Conservation (phyloP, 2,888 invertebrate genomes). For the Eupithecia abbreviata region DNA sequence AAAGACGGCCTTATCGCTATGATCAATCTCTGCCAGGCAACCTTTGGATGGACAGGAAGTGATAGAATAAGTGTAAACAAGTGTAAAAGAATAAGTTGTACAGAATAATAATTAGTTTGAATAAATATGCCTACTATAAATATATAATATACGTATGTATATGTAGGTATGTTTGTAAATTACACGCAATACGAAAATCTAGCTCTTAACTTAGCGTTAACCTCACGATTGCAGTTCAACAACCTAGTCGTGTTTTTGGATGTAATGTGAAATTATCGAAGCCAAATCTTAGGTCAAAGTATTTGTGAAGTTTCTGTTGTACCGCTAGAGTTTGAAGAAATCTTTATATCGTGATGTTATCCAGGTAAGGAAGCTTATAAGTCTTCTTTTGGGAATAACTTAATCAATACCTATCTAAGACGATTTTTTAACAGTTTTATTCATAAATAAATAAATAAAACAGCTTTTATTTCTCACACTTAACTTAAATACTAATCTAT, state of each 20-base stretch:
- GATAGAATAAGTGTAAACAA: no score
- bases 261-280: slow-evolving; percentile 23
- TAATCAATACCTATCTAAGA: neutral
- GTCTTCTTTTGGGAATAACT: neutral
- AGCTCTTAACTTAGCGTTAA: neutral
- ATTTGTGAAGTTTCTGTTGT: slow-evolving; percentile 24
- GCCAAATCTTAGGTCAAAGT: slow-evolving; percentile 28
- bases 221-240: slow-evolving; percentile 31
- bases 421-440: neutral
- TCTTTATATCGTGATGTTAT: slow-evolving; percentile 42
- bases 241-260: slow-evolving; percentile 21
- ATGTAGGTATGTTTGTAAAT: neutral
- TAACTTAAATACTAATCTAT: no score
- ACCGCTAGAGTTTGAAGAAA: slow-evolving; percentile 30
- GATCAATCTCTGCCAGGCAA: no score
- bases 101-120: no score
- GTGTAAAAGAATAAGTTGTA: no score
- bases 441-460: no score
- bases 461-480: no score
- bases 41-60: no score
- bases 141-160: neutral
- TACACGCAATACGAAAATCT: neutral
- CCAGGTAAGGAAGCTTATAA: slow-evolving; percentile 21
- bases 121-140: no score
- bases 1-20: no score